These are phyloP conservation scores for Dicyrtoma fusca DNA, from an alignment of 2,888 invertebrate species.

Conservation along the genomic window DNA sequence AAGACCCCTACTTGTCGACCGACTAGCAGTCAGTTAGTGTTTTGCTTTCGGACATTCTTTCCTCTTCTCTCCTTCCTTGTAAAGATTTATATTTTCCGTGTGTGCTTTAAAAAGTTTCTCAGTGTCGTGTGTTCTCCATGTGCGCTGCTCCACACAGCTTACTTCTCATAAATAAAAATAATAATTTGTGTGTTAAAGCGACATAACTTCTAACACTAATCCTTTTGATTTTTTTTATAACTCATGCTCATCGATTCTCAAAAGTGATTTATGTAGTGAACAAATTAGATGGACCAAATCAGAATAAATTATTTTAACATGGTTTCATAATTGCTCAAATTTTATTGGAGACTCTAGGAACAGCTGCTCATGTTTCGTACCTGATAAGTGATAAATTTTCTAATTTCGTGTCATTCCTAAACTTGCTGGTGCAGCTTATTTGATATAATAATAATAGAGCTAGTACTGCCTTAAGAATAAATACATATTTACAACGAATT, in stretches of 20 bases:
- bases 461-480: no score
- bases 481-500: no score
- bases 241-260: no score
- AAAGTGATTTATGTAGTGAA: no score
- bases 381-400: neutral
- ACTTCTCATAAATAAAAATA: slow-evolving; percentile 12
- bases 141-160: slow-evolving; percentile 9
- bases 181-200: neutral
- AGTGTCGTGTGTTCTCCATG: slow-evolving; percentile 14
- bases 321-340: slow-evolving; percentile 11
- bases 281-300: no score
- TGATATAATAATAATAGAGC: neutral
- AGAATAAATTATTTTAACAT: slow-evolving; percentile 2
- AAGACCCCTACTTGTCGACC: slow-evolving; percentile 16
- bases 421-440: neutral
- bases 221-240: no score
- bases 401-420: no score
- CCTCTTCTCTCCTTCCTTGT: slow-evolving; percentile 17
- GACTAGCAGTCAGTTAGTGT: slow-evolving; percentile 30
- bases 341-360: neutral
- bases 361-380: slow-evolving; percentile 25
- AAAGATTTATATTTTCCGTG: slow-evolving; percentile 18
- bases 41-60: slow-evolving; percentile 27
- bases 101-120: neutral
- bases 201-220: no score